Base-by-base conservation (phyloP, 2,797 vertebrate genomes). In the Serranus cabrilla region DNA sequence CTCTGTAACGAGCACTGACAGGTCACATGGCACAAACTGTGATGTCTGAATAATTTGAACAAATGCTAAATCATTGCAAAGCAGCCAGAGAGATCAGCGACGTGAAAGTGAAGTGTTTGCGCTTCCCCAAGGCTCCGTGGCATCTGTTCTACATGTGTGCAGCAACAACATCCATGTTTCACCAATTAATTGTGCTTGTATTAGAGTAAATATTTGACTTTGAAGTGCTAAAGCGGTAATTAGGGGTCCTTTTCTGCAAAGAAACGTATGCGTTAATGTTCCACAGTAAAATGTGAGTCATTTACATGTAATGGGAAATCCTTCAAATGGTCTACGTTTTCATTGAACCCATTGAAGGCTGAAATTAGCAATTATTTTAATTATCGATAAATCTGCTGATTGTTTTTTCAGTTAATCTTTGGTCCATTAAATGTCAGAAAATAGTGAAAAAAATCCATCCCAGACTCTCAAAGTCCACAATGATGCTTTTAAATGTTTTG, bases 91-190 rank as follows among this genome's bases (percentile, higher is more conserved):
- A 88, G 86, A 90, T 87, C 88, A 88, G 80, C 82, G 58, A 86
- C 68, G 88, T 89, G 88, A 84, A 86, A 86, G 87, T 80, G 86
- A 89, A 92, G 91, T 87, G 84, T 89, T 89, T 90, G 90, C 49
- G 60, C 87, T 87, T 92, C 94, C 93, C 93, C 90, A 91, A 92
- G 94, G 93, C 93, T 93, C 83, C n/a, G 85, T 68, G 83, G 89
- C 93, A 94, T 91, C 93, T 94, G 92, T 93, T 94, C 88, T 92
- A 84, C 91, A 92, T 89, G 91, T 91, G 89, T 84, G 86, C 79
- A 71, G 85, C 82, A 86, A 71, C 85, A 91, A 85, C 92, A 87
- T 82, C 80, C 91, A 75, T 87, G 87, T 91, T 92, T 87, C 91
- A 85, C 81, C 90, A 92, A 93, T 94, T 94, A 92, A 93, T 91